Evolutionary conservation across 2,888 invertebrate species (phyloP).

Genomic region (Drosophila emarginata): DNA sequence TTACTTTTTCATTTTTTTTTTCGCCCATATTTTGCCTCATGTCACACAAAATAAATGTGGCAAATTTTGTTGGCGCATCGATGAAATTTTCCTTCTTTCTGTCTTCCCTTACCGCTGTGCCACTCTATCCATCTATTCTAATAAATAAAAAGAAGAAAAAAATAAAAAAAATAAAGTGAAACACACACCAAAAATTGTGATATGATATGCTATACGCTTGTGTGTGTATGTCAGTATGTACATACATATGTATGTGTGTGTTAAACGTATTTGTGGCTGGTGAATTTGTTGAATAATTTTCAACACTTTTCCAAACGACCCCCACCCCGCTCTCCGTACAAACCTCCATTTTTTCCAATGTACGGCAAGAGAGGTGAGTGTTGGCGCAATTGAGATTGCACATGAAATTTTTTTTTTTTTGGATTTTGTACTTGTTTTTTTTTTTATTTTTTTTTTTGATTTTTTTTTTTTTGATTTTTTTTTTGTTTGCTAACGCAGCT

Average conservation of each 20-base stretch:
- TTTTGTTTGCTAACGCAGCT: constrained; percentile 47
- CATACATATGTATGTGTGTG: constrained; percentile 16
- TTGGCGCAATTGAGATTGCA: neutral
- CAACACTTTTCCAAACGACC: constrained; percentile 30
- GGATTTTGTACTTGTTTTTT: neutral
- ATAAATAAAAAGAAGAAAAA: neutral
- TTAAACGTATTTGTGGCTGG: constrained; percentile 34
- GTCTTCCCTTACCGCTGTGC: neutral
- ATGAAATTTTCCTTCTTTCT: constrained; percentile 30
- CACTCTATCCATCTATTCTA: neutral
- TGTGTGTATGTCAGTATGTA: constrained; percentile 47
- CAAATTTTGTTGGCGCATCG: constrained; percentile 43
- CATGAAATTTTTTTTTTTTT: neutral
- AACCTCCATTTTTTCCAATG: neutral
- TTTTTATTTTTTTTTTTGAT: neutral
- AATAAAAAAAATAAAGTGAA: constrained; percentile 3
- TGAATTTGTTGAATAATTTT: constrained; percentile 51
- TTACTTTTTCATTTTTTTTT: neutral
- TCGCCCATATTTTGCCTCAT: neutral
- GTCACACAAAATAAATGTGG: constrained; percentile 34
- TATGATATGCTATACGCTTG: constrained; percentile 44
- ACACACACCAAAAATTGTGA: constrained; percentile 10
- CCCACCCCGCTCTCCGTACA: neutral
- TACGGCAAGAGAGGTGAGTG: neutral
- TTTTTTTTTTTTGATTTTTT: constrained; percentile 23